phyloP scores from a whole-genome alignment of 2,797 vertebrate species.

The Sciurus carolinensis region DNA sequence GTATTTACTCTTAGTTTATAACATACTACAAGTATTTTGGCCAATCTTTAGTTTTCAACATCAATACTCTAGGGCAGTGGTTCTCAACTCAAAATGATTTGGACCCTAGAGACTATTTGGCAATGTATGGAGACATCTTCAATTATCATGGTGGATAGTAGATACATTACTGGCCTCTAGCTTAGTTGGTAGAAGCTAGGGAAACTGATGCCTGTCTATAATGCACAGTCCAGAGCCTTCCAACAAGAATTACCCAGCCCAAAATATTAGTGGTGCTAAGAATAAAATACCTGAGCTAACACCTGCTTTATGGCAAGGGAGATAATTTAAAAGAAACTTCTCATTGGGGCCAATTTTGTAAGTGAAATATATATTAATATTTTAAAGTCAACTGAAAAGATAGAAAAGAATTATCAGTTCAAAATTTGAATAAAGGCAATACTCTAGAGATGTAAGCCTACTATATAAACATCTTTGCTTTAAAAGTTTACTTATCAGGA shows the following conservation, averaged over 20 bases:
- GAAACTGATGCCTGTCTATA: not conserved
- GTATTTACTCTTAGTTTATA: constrained; percentile 4
- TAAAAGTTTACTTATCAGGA: not conserved
- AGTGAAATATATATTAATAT: not conserved
- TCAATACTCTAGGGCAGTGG: not conserved
- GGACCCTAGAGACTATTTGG: not conserved
- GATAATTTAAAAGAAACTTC: not conserved
- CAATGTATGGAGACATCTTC: not conserved
- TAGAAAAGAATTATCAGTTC: not conserved
- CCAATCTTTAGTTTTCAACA: not conserved
- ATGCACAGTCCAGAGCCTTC: accelerated
- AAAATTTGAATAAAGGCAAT: not conserved
- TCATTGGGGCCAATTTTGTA: not conserved
- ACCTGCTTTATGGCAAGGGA: not conserved
- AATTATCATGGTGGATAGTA: accelerated
- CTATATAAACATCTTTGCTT: not conserved
- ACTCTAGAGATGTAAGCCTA: not conserved
- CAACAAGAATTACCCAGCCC: not conserved
- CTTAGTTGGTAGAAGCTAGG: not conserved
- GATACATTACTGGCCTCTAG: too few relatives aligned
- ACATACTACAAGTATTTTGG: not conserved
- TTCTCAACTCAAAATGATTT: not conserved
- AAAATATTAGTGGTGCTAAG: not conserved
- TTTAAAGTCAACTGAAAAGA: not conserved
- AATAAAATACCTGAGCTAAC: not conserved